Conservation (phyloP, 2,113 vertebrate species). For the Coptodon rendalli region DNA sequence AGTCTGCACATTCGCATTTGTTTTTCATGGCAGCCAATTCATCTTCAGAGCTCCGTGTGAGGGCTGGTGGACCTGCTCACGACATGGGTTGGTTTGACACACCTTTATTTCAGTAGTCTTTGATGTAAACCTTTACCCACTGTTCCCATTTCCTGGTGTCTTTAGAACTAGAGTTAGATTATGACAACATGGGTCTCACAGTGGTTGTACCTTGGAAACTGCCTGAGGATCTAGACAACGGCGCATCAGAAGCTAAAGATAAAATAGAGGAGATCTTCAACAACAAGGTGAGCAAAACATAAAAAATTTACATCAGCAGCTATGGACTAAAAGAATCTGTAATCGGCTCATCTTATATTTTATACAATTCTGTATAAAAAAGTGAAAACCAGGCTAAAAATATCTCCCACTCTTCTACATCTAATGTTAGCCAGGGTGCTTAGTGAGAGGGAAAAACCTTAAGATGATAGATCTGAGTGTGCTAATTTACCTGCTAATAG, state of each 20-base stretch:
- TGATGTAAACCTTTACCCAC: not conserved
- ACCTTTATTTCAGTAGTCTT: not conserved
- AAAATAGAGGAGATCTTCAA: constrained; percentile 18
- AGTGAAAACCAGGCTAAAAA: not conserved
- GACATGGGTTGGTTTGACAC: constrained; percentile 15
- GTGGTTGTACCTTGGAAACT: constrained; percentile 53
- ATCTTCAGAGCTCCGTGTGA: not conserved
- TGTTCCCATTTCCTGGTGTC: not conserved
- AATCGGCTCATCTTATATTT: not conserved
- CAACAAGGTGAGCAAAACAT: constrained; percentile 18
- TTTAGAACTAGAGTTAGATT: not conserved
- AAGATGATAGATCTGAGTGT: not conserved
- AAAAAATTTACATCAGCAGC: fast-evolving
- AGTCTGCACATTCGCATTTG: not conserved
- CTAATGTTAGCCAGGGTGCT: not conserved
- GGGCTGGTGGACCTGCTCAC: not conserved
- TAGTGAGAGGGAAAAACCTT: not conserved
- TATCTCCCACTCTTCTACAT: not conserved
- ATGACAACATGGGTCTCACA: not conserved
- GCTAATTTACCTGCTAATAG: not conserved
- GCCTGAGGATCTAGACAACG: not conserved
- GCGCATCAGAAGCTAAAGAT: not conserved
- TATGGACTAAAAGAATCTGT: not conserved
- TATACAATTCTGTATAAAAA: not conserved
- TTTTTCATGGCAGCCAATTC: not conserved